phyloP scores from a whole-genome alignment of 2,888 invertebrate species.

The Xestia sexstrigata region DNA sequence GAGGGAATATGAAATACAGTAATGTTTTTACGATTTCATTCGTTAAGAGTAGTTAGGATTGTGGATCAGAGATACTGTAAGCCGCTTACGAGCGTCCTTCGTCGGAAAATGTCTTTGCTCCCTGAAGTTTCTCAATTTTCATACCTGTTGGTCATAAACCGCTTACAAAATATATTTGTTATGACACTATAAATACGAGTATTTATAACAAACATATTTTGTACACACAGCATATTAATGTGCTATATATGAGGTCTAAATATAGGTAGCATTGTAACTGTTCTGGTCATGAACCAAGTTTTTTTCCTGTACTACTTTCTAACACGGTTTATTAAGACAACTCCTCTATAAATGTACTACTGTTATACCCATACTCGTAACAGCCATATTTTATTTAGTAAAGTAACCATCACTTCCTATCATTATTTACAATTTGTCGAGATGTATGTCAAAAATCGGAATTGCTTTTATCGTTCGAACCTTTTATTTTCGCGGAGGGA shows the following conservation, averaged over 20 bases:
- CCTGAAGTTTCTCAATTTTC: slow-evolving; percentile 64
- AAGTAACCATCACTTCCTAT: slow-evolving; percentile 13
- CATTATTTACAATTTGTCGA: slow-evolving; percentile 55
- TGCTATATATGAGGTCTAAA: no score
- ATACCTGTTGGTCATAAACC: slow-evolving; percentile 66
- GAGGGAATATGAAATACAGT: slow-evolving; percentile 43
- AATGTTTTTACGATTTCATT: slow-evolving; percentile 68
- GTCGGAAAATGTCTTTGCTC: slow-evolving; percentile 63
- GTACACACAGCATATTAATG: no score
- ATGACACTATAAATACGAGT: no score
- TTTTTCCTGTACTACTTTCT: background rate
- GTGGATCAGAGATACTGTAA: slow-evolving; percentile 68
- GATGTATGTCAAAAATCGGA: slow-evolving; percentile 44
- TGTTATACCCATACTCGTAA: background rate
- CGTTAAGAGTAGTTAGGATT: slow-evolving; percentile 61
- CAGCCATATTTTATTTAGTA: slow-evolving; percentile 1
- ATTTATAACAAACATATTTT: no score
- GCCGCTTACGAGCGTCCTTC: slow-evolving; percentile 70
- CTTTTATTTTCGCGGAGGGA: slow-evolving; percentile 48
- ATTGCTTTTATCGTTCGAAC: slow-evolving; percentile 57
- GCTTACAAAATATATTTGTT: slow-evolving; percentile 38
- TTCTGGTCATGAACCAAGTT: background rate
- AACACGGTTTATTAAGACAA: background rate
- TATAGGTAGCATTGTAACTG: background rate
- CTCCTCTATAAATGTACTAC: background rate